These are phyloP conservation scores for Aquatica leii DNA, from an alignment of 2,888 invertebrate genomes.

Conservation along the genomic window DNA sequence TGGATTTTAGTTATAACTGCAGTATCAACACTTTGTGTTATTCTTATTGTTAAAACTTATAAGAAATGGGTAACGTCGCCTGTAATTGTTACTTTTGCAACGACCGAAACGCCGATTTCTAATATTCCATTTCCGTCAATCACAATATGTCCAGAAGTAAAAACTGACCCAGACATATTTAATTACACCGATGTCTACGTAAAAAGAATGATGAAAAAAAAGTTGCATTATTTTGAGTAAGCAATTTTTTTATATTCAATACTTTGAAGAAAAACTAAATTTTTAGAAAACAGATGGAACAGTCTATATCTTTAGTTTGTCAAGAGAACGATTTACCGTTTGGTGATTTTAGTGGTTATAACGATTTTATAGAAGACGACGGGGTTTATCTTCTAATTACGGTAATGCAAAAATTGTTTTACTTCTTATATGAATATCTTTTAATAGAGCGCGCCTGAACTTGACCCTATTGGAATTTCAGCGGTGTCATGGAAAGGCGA, in stretches of 20 bases:
- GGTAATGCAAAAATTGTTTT: too few species aligned
- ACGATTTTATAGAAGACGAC: not conserved
- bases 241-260: too few species aligned
- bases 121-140: constrained; percentile 64
- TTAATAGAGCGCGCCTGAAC: not conserved
- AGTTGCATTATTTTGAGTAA: not conserved
- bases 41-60: constrained; percentile 71
- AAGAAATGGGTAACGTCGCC: constrained; percentile 77
- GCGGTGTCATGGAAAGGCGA: not conserved
- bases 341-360: too few species aligned
- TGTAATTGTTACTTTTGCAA: constrained; percentile 79
- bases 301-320: not conserved
- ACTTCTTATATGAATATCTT: too few species aligned
- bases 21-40: constrained; percentile 64
- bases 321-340: not conserved
- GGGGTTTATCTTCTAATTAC: not conserved
- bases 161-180: not conserved
- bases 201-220: constrained; percentile 11
- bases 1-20: not conserved
- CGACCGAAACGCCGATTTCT: constrained; percentile 75
- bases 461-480: not conserved
- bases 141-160: constrained; percentile 54
- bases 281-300: too few species aligned
- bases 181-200: constrained; percentile 17
- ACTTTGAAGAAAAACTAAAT: too few species aligned